phyloP scores from a whole-genome alignment of 1,140 invertebrate species.

The Panulirus ornatus region DNA sequence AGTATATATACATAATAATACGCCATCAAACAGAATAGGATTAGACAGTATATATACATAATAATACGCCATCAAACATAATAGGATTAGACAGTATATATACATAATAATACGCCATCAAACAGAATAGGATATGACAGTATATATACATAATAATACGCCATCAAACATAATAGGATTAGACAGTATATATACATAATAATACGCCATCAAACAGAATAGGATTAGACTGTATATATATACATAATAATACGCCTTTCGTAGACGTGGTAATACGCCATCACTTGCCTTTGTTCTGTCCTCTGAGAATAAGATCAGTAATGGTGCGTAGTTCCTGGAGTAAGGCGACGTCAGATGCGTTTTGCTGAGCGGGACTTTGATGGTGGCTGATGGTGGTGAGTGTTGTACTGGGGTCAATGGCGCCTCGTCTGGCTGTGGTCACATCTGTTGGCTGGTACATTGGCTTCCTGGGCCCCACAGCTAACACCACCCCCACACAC shows the following conservation, averaged over 20 bases:
- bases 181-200: neutral
- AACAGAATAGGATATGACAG: neutral
- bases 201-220: no score
- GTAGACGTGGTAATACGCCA: no score
- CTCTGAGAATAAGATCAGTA: conserved; percentile 26
- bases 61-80: no score
- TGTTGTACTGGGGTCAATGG: neutral
- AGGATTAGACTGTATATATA: neutral
- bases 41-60: no score
- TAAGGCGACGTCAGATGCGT: neutral
- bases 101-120: neutral
- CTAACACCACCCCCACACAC: neutral
- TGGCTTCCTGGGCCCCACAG: conserved; percentile 9
- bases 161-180: neutral
- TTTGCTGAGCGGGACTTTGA: neutral
- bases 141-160: neutral
- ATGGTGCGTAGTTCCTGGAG: conserved; percentile 39
- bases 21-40: no score
- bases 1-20: no score
- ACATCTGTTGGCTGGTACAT: neutral
- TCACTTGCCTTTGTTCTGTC: neutral
- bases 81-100: neutral
- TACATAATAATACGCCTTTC: neutral
- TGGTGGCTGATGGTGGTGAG: neutral
- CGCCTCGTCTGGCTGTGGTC: neutral